Conservation (phyloP, 2,888 invertebrate genomes). For the Stenodema calcarata region DNA sequence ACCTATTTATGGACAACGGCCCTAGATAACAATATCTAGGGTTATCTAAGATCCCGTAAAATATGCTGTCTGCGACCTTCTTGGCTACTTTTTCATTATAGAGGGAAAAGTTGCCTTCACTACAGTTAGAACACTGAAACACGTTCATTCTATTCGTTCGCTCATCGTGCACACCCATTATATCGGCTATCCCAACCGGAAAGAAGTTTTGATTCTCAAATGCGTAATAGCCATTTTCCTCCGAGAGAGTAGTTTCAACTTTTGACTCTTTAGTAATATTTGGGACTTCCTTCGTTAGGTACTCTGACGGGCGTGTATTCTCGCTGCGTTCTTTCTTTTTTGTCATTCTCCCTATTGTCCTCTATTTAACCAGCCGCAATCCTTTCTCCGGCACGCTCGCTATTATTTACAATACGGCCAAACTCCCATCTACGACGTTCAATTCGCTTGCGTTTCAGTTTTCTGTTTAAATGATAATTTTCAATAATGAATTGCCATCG, state of each 20-base stretch:
- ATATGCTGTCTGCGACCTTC: too few relatives aligned
- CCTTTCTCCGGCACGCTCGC: background rate
- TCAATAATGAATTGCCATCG: too few relatives aligned
- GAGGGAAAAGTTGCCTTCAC: too few relatives aligned
- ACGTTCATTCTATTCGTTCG: too few relatives aligned
- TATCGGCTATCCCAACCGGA: background rate
- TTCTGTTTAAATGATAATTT: too few relatives aligned
- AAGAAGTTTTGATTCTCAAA: background rate
- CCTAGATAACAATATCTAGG: too few relatives aligned
- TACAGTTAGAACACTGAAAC: too few relatives aligned
- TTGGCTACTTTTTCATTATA: too few relatives aligned
- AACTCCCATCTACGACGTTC: background rate
- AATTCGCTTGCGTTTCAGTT: background rate
- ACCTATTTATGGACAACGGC: too few relatives aligned
- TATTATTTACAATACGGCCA: background rate
- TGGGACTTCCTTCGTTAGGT: background rate
- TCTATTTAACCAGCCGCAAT: conserved; percentile 2
- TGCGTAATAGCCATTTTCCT: background rate
- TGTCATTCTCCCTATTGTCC: background rate
- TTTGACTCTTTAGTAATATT: background rate
- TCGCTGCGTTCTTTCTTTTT: background rate
- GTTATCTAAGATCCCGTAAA: too few relatives aligned
- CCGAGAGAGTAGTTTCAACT: background rate
- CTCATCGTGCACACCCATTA: too few relatives aligned
- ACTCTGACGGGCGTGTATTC: background rate